Conservation (phyloP, 2,888 invertebrate genomes). For the Hedychridium roseum region DNA sequence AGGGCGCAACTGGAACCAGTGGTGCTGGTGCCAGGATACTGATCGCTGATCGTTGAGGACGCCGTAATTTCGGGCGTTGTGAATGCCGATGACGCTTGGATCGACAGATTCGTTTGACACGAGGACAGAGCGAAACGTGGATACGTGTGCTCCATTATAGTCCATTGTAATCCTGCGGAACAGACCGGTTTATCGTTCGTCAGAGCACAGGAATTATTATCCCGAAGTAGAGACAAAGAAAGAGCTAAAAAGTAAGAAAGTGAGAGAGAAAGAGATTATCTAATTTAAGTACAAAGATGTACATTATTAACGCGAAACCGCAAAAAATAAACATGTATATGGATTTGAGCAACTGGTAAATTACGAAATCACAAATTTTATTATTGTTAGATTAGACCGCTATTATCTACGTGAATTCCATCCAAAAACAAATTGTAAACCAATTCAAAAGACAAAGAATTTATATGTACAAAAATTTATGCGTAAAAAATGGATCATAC, state of each 20-base stretch:
- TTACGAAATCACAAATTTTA: no score
- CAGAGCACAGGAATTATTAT: slow-evolving; percentile 45
- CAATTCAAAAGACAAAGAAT: background rate
- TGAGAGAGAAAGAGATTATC: no score
- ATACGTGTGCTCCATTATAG: slow-evolving; percentile 83
- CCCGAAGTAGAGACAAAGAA: no score
- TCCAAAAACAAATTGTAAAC: no score
- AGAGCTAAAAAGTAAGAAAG: no score
- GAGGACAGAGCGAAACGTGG: slow-evolving; percentile 75
- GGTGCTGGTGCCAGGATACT: slow-evolving; percentile 68
- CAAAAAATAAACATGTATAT: no score
- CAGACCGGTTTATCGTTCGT: slow-evolving; percentile 46
- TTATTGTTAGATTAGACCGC: no score
- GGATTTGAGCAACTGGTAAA: no score
- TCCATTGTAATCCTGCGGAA: slow-evolving; percentile 83
- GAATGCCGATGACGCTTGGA: slow-evolving; percentile 61
- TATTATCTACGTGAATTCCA: no score
- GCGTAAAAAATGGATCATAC: no score
- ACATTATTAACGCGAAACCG: no score
- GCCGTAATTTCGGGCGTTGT: slow-evolving; percentile 66
- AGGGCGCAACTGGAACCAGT: slow-evolving; percentile 59
- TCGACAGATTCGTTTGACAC: slow-evolving; percentile 68
- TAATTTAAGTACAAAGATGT: no score
- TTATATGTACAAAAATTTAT: background rate
- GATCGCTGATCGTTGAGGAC: slow-evolving; percentile 67